These are phyloP conservation scores for Limenitis camilla DNA, from an alignment of 2,888 invertebrate species.

Conservation along the genomic window DNA sequence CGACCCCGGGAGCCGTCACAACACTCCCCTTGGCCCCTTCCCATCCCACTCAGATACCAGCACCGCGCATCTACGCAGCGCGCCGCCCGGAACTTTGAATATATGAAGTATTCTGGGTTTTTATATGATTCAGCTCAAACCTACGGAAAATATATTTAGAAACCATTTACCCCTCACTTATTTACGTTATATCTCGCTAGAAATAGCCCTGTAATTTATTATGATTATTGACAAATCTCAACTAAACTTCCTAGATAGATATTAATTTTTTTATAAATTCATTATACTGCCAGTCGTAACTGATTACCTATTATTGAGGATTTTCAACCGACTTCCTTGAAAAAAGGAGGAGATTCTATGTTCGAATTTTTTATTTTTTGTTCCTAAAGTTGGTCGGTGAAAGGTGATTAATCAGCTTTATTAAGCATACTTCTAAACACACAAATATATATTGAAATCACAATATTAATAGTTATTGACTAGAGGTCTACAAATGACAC, in stretches of 20 bases:
- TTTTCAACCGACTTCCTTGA: too few relatives aligned
- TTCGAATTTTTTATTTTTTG: too few relatives aligned
- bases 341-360: too few relatives aligned
- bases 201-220: too few relatives aligned
- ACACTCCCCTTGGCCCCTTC: slow-evolving; percentile 58
- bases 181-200: too few relatives aligned
- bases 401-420: too few relatives aligned
- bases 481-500: background rate
- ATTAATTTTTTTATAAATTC: slow-evolving; percentile 25
- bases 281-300: too few relatives aligned
- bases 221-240: too few relatives aligned
- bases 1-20: slow-evolving; percentile 65
- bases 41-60: slow-evolving; percentile 24
- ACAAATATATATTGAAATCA: background rate
- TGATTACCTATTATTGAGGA: too few relatives aligned
- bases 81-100: slow-evolving; percentile 54
- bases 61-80: slow-evolving; percentile 59
- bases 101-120: slow-evolving; percentile 48
- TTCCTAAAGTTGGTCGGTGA: too few relatives aligned
- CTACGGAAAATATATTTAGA: slow-evolving; percentile 18
- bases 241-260: too few relatives aligned
- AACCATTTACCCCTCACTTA: slow-evolving; percentile 20
- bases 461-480: background rate
- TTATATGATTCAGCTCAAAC: background rate
- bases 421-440: background rate